Base-by-base conservation (phyloP, 1,140 invertebrate genomes). In the Sycophaga agraensis region DNA sequence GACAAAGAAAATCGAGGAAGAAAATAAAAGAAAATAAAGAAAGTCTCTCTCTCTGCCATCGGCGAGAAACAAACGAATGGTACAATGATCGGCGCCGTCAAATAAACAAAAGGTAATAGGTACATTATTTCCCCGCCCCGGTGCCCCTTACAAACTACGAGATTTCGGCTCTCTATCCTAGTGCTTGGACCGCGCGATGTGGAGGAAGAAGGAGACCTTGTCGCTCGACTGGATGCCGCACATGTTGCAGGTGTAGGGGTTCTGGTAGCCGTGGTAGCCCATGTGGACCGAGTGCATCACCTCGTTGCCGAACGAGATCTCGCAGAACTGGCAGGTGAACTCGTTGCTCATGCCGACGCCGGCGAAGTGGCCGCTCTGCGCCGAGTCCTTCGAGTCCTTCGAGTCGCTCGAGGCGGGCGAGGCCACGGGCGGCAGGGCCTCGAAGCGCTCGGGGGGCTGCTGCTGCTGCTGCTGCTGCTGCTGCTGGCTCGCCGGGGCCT, bases 201-300 rank as follows among this genome's bases (percentile, higher is more conserved):
- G 97, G 1, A 97, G 82, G 75, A 94, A 97, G 75, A 99, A 98
- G 0, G 89, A 85, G 0, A 97, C 84, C 68, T 90, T 89, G 71
- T 98, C 91, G 1, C 84, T 75, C 62, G 89, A 91, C 59, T 87
- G 78, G 57, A 92, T 85, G 2, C 96, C 96, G 75, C 96, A 98
- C 82, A 93, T 91, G 81, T 96, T 96, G 79, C 97, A 99, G 63
- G 90, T 91, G 77, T 93, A 97, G 0, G 96, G 96, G 76, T 97
- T 87, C 56, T 89, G 84, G 80, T 87, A 91, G 3, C 90, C 91
- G 77, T 99, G 97, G 78, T 94, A 98, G 55, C 93, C 92, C 92
- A 97, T 97, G 79, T 99, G 97, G 71, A 97, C 91, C 0, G 89
- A 90, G 80, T 95, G 96, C 86, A 99, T 91, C 8, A 94, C 87